These are phyloP conservation scores for Onychostruthus taczanowskii DNA, from an alignment of 2,113 vertebrate genomes.

Conservation along the genomic window DNA sequence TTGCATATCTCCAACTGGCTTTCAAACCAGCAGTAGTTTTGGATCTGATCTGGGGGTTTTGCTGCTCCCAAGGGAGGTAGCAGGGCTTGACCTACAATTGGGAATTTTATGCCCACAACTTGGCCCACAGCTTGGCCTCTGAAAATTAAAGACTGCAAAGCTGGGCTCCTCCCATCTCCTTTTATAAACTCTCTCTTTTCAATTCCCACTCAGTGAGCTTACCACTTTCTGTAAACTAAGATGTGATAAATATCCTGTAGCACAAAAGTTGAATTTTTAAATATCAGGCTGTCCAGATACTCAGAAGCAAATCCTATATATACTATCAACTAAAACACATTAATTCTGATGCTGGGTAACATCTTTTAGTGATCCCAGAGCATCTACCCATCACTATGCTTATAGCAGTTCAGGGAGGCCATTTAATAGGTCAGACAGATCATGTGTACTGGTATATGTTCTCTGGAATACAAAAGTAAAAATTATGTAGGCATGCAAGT, in stretches of 20 bases:
- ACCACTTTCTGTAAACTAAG: neutral
- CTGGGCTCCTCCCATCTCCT: neutral
- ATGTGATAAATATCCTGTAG: neutral
- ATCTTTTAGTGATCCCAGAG: neutral
- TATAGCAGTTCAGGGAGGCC: neutral
- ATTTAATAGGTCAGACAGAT: neutral
- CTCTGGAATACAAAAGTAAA: neutral
- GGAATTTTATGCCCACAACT: neutral
- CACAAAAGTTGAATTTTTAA: neutral
- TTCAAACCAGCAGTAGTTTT: neutral
- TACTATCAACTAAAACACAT: neutral
- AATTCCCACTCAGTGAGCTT: neutral
- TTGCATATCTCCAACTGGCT: neutral
- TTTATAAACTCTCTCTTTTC: neutral
- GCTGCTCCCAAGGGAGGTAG: neutral
- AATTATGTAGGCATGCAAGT: neutral
- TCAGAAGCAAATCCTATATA: neutral
- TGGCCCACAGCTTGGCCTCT: neutral
- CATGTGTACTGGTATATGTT: neutral
- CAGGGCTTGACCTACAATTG: neutral
- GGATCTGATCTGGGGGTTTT: neutral
- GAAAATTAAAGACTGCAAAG: conserved; percentile 22
- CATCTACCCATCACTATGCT: neutral
- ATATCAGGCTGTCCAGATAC: neutral
- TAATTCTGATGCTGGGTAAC: neutral